A percentile compares a stretch with the other conserved stretches of the same genome.
Conservation (phyloP, 2,888 invertebrate genomes). For the Drosophila planitibia region DNA sequence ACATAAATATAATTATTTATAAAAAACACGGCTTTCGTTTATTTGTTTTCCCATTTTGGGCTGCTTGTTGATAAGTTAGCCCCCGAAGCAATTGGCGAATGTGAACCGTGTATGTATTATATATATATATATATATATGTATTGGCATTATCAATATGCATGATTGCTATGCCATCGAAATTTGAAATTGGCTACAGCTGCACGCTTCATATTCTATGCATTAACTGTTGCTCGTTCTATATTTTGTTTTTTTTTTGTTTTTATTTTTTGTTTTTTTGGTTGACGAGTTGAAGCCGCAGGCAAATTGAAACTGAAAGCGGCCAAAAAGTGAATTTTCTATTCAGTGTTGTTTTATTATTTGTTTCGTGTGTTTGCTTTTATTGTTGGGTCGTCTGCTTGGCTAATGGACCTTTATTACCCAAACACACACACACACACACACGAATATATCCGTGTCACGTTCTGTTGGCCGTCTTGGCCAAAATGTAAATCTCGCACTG, state of each 20-base stretch:
- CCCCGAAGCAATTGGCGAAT: constrained; percentile 7
- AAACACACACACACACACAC: constrained; percentile 9
- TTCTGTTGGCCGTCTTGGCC: constrained; percentile 34
- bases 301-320: constrained; percentile 24
- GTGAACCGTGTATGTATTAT: constrained; percentile 8
- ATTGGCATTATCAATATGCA: constrained; percentile 2
- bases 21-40: background rate
- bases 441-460: constrained; percentile 26
- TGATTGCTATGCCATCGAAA: constrained; percentile 40
- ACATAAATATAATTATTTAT: background rate
- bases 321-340: constrained; percentile 69
- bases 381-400: constrained; percentile 46
- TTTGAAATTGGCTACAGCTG: constrained; percentile 54
- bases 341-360: constrained; percentile 76
- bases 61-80: background rate
- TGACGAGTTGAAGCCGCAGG: constrained; percentile 60
- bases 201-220: constrained; percentile 69
- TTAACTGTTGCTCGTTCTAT: constrained; percentile 60
- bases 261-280: background rate
- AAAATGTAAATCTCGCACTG: constrained; percentile 66
- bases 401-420: constrained; percentile 66
- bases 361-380: constrained; percentile 55
- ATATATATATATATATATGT: background rate
- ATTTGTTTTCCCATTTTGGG: background rate
- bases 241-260: constrained; percentile 5